Evolutionary conservation across 2,113 vertebrate genomes (phyloP).

Genomic region (Seriola aureovittata): DNA sequence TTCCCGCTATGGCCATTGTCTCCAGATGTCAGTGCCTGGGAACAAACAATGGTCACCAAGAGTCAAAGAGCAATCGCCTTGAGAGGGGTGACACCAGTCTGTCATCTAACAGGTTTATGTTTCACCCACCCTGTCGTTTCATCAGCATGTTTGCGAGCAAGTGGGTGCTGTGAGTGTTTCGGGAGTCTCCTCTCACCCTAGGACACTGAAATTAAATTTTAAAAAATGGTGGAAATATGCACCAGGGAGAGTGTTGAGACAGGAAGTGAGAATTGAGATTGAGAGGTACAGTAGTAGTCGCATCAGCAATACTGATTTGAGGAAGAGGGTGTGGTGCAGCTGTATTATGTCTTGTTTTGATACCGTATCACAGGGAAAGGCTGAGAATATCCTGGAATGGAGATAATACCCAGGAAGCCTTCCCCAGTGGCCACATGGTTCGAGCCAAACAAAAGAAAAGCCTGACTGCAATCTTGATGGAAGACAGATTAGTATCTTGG

Average conservation of each 20-base stretch:
- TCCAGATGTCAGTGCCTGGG: conserved; percentile 84
- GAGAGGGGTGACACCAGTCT: conserved; percentile 71
- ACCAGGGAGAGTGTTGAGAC: conserved; percentile 12
- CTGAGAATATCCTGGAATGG: conserved; percentile 77
- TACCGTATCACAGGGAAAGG: conserved; percentile 77
- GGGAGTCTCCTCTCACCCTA: neutral
- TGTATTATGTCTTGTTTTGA: conserved; percentile 80
- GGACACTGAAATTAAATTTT: neutral
- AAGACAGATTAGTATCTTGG: conserved; percentile 78
- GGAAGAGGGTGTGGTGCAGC: conserved; percentile 58
- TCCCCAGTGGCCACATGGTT: conserved; percentile 59
- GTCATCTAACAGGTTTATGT: conserved; percentile 71
- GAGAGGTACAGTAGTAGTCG: conserved; percentile 42
- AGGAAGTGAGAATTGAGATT: conserved; percentile 67
- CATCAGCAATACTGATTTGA: conserved; percentile 57
- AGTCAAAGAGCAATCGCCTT: conserved; percentile 74
- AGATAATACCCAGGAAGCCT: conserved; percentile 83
- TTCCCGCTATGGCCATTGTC: conserved; percentile 75
- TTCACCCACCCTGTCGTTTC: conserved; percentile 54
- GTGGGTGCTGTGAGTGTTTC: conserved; percentile 28
- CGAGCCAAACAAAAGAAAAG: conserved; percentile 76
- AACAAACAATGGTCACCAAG: conserved; percentile 83
- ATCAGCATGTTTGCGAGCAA: conserved; percentile 31
- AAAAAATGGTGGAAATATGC: conserved; percentile 21
- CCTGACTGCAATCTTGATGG: conserved; percentile 78